These are phyloP conservation scores for Neodon shergylaensis DNA, from an alignment of 2,113 vertebrate genomes.

Conservation along the genomic window DNA sequence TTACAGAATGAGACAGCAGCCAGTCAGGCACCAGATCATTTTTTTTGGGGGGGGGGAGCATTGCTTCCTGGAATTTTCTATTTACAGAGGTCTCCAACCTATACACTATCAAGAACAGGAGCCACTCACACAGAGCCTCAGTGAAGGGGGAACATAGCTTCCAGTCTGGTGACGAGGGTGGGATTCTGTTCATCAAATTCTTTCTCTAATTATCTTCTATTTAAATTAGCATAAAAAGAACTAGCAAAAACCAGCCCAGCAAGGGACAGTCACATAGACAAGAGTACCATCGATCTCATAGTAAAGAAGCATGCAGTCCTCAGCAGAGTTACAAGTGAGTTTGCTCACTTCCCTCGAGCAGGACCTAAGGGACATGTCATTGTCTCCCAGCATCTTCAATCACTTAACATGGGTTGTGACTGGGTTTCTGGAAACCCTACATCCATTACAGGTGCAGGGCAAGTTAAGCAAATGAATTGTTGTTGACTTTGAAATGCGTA, in stretches of 20 bases:
- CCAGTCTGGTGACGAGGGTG: background rate
- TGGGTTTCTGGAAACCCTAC: conserved; percentile 1
- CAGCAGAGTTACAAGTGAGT: background rate
- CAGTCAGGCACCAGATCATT: background rate
- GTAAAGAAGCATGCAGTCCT: conserved; percentile 62
- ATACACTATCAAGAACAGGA: background rate
- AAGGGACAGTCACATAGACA: conserved; percentile 74
- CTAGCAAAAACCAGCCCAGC: conserved; percentile 80
- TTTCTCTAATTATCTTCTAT: conserved; percentile 68
- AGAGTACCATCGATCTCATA: conserved; percentile 80
- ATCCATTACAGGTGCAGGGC: background rate
- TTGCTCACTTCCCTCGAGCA: background rate
- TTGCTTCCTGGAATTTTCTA: conserved; percentile 36
- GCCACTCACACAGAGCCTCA: background rate
- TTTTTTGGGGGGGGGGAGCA: background rate
- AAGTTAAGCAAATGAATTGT: conserved; percentile 6
- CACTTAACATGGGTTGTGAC: background rate
- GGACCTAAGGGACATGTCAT: background rate
- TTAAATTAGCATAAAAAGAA: conserved; percentile 74
- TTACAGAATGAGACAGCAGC: background rate
- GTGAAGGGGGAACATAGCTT: background rate
- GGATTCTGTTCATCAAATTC: conserved; percentile 21
- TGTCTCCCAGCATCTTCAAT: background rate
- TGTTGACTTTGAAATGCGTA: conserved; percentile 34
- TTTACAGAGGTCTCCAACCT: conserved; percentile 33